Base-by-base conservation (phyloP, 2,888 invertebrate species). In the Halictus ligatus region DNA sequence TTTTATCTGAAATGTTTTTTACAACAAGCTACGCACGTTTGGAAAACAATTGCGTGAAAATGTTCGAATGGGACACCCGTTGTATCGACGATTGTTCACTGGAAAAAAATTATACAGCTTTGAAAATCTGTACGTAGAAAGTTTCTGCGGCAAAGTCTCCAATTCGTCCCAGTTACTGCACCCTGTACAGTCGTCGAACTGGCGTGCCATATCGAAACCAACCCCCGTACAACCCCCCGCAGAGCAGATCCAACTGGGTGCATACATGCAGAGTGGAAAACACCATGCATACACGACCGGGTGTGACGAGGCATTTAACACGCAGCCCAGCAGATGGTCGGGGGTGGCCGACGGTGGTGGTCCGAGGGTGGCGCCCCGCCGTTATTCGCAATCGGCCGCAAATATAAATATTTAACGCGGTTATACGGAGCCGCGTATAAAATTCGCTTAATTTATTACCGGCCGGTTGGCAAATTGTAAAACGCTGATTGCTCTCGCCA, bases 381-480 rank as follows among this genome's bases (percentile, higher is more conserved):
- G 79, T 78, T 83, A 81, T 83, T 89, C 86, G 88, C 85, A 81
- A 89, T 88, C 89, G 87, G 81, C 88, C 83, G 78, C 87, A 87
- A 89, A 90, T 91, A 92, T 92, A 92, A 92, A 92, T 92, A 92
- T 92, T 92, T 92, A 92, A 92, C 89, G 89, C 85, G 87, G 85
- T 92, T 90, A 91, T 91, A 85, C 84, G 78, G 87, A 83, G 82
- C 54, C n/a, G 86, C 80, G 91, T 89, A 91, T 92, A 89, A 92
- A 92, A 92, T 90, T 90, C 88, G 84, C 81, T 90, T 89, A 91
- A 90, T 92, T 91, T 90, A 90, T 90, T 87, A 87, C 88, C 80
- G 74, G 85, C 83, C 82, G 88, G 83, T 73, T 82, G 88, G 86
- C 86, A 91, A 91, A 91, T 91, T 92, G 92, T 88, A 81, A 88